Evolutionary conservation across 1,140 invertebrate genomes (phyloP).

Genomic region (Euura saliciscinereae): DNA sequence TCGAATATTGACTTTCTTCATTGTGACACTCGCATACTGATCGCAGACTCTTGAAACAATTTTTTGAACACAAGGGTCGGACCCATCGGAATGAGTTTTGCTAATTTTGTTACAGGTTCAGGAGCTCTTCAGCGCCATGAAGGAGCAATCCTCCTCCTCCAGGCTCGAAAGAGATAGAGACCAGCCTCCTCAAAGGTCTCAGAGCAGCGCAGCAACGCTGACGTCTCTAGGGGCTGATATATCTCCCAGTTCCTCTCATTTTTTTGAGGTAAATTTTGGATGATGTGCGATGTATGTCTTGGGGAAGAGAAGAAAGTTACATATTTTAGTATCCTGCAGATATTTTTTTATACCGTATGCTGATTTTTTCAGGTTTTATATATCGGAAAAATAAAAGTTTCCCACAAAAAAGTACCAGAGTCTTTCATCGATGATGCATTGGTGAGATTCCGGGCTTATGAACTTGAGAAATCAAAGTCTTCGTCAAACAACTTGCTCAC

Average conservation of each 20-base stretch:
- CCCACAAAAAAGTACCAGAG: conserved; percentile 83
- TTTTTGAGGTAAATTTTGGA: conserved; percentile 72
- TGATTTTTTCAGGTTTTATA: conserved; percentile 75
- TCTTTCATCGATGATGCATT: conserved; percentile 90
- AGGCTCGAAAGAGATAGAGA: conserved; percentile 46
- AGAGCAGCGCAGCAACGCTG: conserved; percentile 67
- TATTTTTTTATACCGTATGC: not conserved
- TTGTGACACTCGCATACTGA: too few relatives aligned
- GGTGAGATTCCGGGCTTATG: conserved; percentile 80
- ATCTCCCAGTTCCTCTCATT: conserved; percentile 83
- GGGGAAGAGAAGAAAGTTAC: not conserved
- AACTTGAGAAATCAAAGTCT: conserved; percentile 71
- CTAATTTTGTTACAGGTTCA: conserved; percentile 64
- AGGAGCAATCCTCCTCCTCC: conserved; percentile 65
- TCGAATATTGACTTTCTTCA: too few relatives aligned
- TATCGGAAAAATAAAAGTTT: conserved; percentile 86
- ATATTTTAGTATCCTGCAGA: not conserved
- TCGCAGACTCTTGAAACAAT: too few relatives aligned
- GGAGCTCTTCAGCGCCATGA: conserved; percentile 73
- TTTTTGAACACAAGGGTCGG: too few relatives aligned
- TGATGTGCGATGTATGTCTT: not conserved
- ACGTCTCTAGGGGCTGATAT: conserved; percentile 79
- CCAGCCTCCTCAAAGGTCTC: conserved; percentile 56
- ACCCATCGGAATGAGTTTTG: not conserved
- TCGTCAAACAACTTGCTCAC: conserved; percentile 48